Evolutionary conservation across 2,113 vertebrate genomes (phyloP), one percentile per base, ranked within the genome.

Genomic region (Oreochromis niloticus): DNA sequence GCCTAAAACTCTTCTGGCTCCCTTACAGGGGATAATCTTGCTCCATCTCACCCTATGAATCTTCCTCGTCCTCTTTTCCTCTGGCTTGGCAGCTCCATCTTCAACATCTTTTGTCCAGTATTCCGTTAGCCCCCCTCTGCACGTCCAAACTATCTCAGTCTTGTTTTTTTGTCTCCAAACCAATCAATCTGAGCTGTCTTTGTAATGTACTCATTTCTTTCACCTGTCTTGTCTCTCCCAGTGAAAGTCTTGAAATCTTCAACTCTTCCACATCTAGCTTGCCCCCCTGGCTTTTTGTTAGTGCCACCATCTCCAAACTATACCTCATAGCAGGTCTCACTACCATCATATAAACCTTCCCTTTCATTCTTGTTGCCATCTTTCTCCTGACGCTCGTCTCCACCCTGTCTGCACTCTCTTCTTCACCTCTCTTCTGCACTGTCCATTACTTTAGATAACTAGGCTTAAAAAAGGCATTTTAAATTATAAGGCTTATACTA

Each of bases 301-400:
- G 22, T 73, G 39, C 12, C n/a, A 6, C n/a, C n/a, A 43, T 73
- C 13, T 73, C 66, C 39, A 73, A 71, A 71, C 39, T 24, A 0
- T 16, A 1, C n/a, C 43, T 71, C 66, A 43, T 43, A 46, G 39
- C 8, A 0, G 39, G 39, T 73, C 39, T 46, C 66, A 27, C n/a
- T 43, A 43, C n/a, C 63, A 13, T 68, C 63, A 5, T 41, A 34
- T 68, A 68, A 68, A 68, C 63, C 39, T 71, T 71, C 39, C n/a
- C 1, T 71, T 71, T 71, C n/a, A 43, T 4, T 24, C 36, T 43
- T 43, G n/a, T 41, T 16, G 12, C 10, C 32, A n/a, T 39, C 32
- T 36, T 66, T 4, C 32, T 30, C 7, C 56, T 32, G 56, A 59
- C 27, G 9, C 13, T 59, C 2, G 1, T 59, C 56, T 68, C 34